These are phyloP conservation scores for Chelon auratus DNA, from an alignment of 2,797 vertebrate species.

Conservation along the genomic window DNA sequence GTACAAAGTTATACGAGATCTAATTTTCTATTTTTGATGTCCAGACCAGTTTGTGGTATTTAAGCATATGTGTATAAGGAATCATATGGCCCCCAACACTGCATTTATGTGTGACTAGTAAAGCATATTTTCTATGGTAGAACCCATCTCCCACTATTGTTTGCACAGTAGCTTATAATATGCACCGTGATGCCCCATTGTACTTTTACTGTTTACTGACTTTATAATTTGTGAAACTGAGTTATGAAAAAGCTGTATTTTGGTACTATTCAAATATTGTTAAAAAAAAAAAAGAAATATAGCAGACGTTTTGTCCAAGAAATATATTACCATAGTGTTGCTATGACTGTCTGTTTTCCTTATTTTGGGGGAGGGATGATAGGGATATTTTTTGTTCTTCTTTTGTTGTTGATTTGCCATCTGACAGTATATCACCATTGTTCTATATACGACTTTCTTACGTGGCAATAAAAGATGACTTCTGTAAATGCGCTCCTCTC, in stretches of 20 bases:
- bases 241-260: constrained; percentile 83
- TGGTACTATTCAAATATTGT: constrained; percentile 81
- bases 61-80: constrained; percentile 81
- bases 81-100: constrained; percentile 76
- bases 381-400: constrained; percentile 79
- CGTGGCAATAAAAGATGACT: constrained; percentile 96
- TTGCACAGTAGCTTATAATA: constrained; percentile 83
- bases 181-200: constrained; percentile 80
- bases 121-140: constrained; percentile 78
- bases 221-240: constrained; percentile 79
- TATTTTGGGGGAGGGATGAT: constrained; percentile 84
- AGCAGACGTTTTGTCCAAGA: constrained; percentile 78
- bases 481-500: constrained; percentile 62
- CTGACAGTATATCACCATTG: constrained; percentile 91
- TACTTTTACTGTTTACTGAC: constrained; percentile 75
- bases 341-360: constrained; percentile 78
- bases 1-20: constrained; percentile 65
- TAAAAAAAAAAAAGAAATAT: constrained; percentile 75
- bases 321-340: constrained; percentile 82
- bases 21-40: constrained; percentile 81
- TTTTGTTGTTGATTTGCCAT: constrained; percentile 93
- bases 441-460: constrained; percentile 98
- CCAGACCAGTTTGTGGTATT: constrained; percentile 78
- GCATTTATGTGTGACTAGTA: constrained; percentile 76
- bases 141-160: constrained; percentile 75